Conservation (phyloP, 2,888 invertebrate species). For the Nomada goodeniana region DNA sequence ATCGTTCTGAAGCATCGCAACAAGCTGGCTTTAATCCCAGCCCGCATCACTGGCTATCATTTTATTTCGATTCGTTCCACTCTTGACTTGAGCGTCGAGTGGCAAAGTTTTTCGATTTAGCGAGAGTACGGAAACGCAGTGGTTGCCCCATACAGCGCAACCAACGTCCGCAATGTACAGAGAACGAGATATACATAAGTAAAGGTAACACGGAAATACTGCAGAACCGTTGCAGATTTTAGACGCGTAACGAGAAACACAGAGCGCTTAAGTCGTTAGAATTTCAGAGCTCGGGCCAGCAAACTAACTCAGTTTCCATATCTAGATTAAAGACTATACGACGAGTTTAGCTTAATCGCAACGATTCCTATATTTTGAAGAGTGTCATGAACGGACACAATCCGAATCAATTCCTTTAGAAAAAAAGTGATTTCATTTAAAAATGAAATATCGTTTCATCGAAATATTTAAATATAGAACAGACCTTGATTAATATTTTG, state of each 20-base stretch:
- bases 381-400: background rate
- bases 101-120: constrained; percentile 74
- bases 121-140: constrained; percentile 43
- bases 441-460: no score
- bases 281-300: constrained; percentile 19
- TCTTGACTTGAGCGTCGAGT: constrained; percentile 63
- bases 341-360: constrained; percentile 8
- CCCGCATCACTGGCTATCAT: constrained; percentile 60
- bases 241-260: constrained; percentile 32
- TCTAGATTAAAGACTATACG: constrained; percentile 3
- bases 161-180: constrained; percentile 31
- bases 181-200: constrained; percentile 42
- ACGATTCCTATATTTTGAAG: background rate
- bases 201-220: constrained; percentile 50
- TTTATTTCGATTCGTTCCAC: constrained; percentile 71
- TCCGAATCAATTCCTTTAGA: background rate
- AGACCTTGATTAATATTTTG: no score
- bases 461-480: no score
- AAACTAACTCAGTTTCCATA: constrained; percentile 28
- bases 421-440: no score
- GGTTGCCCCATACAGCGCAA: constrained; percentile 32
- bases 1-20: constrained; percentile 43
- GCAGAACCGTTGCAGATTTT: constrained; percentile 55
- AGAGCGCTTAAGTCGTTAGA: constrained; percentile 31
- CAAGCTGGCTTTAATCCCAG: constrained; percentile 52